Evolutionary conservation across 2,797 vertebrate species (phyloP), one percentile per base, ranked within the genome.

Genomic region (Schizopygopsis malacanthus): DNA sequence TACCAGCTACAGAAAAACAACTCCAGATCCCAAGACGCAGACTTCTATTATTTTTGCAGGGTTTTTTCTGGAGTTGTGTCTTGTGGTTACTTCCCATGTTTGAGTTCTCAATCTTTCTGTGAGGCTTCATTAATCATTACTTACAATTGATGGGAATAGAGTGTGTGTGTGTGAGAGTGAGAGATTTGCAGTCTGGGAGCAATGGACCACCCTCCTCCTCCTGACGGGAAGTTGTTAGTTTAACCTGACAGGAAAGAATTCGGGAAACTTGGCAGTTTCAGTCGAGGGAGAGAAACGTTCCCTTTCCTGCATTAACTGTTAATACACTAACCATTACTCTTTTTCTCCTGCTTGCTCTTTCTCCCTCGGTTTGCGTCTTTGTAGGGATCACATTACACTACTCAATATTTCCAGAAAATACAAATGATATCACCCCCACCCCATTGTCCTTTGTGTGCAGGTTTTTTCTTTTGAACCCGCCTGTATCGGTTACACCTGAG

Each of bases 211-310:
- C 91, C 95, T 96, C 89, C 93, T 95, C 94, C 94, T 94, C 91
- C 91, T 89, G 92, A 94, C 93, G 96, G 96, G 95, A 97, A 97
- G 96, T 96, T 96, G 96, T 97, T 97, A 95, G 96, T 97, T 97
- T 97, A 97, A 97, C 95, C 96, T 96, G 96, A 92, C 95, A 96
- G 96, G 94, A 96, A 97, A 96, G 95, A 96, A 96, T 96, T 96
- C 84, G 86, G 94, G 94, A 96, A 94, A 96, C 95, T 96, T 96
- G 95, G 95, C 95, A 95, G 93, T 87, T 89, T 87, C 76, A 77
- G 89, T 47, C 75, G 20, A 79, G 87, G 70, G 91, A 93, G 91
- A 92, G 92, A 90, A 91, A 90, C 86, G 86, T 90, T 92, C 89
- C 88, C 87, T 89, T 89, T 91, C 92, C 89, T 90, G 61, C 87